Percentiles rank a stretch among this genome's conserved stretches.
Conservation (phyloP, 2,888 invertebrate genomes). For the Tenthredo livida region DNA sequence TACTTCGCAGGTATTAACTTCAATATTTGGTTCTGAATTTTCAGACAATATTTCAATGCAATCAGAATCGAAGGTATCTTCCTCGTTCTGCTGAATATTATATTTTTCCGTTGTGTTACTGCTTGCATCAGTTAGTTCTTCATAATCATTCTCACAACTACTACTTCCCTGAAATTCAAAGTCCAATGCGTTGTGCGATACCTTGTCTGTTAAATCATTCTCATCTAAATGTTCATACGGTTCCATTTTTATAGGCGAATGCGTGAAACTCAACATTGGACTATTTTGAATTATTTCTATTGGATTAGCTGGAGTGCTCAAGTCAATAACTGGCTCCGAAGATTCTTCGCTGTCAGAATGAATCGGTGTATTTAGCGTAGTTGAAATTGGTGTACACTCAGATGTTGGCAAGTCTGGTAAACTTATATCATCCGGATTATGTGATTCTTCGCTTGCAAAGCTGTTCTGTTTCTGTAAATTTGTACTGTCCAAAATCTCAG, state of each 20-base stretch:
- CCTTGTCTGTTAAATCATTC: constrained; percentile 57
- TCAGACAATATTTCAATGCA: constrained; percentile 34
- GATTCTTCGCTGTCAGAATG: constrained; percentile 76
- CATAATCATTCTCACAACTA: constrained; percentile 56
- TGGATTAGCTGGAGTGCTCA: constrained; percentile 68
- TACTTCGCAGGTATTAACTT: background rate
- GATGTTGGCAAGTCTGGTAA: constrained; percentile 74
- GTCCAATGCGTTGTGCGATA: constrained; percentile 63
- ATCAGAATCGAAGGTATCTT: constrained; percentile 42
- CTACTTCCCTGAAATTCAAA: constrained; percentile 66
- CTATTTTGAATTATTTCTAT: constrained; percentile 74
- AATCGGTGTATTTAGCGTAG: constrained; percentile 75
- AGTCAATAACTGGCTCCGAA: constrained; percentile 64
- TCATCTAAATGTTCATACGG: constrained; percentile 67
- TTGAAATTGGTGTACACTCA: constrained; percentile 74
- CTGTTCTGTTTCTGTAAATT: constrained; percentile 68
- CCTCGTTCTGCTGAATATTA: background rate
- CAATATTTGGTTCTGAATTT: background rate
- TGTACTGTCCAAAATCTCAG: constrained; percentile 8
- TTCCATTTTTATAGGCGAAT: constrained; percentile 70
- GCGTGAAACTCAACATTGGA: constrained; percentile 74
- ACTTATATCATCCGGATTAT: constrained; percentile 75
- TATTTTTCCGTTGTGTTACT: constrained; percentile 41
- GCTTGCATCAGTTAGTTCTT: constrained; percentile 25
- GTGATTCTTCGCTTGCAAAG: constrained; percentile 71